Percentiles rank a stretch among this genome's conserved stretches.
These are phyloP conservation scores for Phocides pigmalion DNA, from an alignment of 1,140 invertebrate species.

Conservation along the genomic window DNA sequence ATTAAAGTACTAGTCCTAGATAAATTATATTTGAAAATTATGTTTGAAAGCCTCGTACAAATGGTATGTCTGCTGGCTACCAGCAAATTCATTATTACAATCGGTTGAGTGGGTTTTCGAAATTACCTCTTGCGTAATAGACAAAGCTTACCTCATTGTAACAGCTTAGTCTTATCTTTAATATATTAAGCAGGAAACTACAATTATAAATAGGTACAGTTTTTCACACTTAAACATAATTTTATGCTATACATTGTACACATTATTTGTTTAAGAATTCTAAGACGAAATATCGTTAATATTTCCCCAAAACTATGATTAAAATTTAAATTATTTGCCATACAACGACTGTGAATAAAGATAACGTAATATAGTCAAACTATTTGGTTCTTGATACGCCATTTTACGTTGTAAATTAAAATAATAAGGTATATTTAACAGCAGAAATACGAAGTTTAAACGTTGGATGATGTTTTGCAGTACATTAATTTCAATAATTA, in stretches of 20 bases:
- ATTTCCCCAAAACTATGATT: constrained; percentile 2
- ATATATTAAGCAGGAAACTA: background rate
- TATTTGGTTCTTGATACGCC: constrained; percentile 16
- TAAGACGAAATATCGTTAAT: constrained; percentile 2
- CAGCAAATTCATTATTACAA: too few species aligned
- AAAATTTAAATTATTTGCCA: background rate
- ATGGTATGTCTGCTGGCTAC: too few species aligned
- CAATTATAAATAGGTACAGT: constrained; percentile 3
- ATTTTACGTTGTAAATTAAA: constrained; percentile 25
- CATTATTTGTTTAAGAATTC: background rate
- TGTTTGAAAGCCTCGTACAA: too few species aligned
- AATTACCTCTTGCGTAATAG: background rate
- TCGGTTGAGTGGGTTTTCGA: background rate
- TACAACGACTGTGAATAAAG: background rate
- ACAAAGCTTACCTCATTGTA: background rate
- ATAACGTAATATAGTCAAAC: background rate
- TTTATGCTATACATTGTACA: background rate
- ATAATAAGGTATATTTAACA: constrained; percentile 1
- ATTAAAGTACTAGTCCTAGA: too few species aligned
- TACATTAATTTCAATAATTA: constrained; percentile 28
- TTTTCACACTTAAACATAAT: background rate
- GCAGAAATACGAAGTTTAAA: constrained; percentile 7
- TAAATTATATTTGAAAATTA: too few species aligned
- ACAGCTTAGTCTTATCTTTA: background rate
- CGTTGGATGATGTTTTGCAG: background rate